Base-by-base conservation (phyloP, 1,140 invertebrate genomes). In the Drosophila ironensis region DNA sequence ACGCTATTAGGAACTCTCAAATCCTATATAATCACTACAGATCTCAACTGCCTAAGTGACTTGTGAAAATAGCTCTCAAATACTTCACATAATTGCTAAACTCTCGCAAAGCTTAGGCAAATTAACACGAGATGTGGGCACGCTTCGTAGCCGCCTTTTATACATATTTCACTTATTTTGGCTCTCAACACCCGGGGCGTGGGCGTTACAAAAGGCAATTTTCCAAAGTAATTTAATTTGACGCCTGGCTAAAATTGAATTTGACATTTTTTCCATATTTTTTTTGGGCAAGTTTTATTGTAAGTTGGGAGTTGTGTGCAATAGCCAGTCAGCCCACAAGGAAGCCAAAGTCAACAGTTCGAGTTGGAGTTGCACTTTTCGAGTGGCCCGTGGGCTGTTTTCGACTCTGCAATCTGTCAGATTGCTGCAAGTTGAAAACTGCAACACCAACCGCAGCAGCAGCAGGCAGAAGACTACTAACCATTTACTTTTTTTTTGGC, bases 151-250 rank as follows among this genome's bases (percentile, higher is more conserved):
- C 1, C 33, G 33, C 17, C 22, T 27, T 48, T 30, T 30, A 8
- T 5, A 8, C n/a, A 7, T 27, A 45, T 38, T 61, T 37, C n/a
- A n/a, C n/a, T n/a, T 22, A 11, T 45, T 19, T 0, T 20, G 9
- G 14, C n/a, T 2, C n/a, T 8, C 1, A 27, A 27, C 6, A 4
- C 30, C 14, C 8, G 14, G 14, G 44, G 24, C 46, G 70, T 59
- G 75, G 70, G 69, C 75, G 64, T 81, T 54, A 50, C 63, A 73
- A 78, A 70, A 78, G 47, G 66, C 76, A 80, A 81, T 80, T 80
- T 80, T 80, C 76, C 56, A 60, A 74, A 78, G 70, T 80, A 78
- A 78, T 78, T 78, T 80, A 70, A 45, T 57, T 41, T 40, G 57
- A 80, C 75, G 75, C 70, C 70, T 64, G 64, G 52, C 38, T 61